phyloP scores from a whole-genome alignment of 2,797 vertebrate genomes.

The Acipenser ruthenus region DNA sequence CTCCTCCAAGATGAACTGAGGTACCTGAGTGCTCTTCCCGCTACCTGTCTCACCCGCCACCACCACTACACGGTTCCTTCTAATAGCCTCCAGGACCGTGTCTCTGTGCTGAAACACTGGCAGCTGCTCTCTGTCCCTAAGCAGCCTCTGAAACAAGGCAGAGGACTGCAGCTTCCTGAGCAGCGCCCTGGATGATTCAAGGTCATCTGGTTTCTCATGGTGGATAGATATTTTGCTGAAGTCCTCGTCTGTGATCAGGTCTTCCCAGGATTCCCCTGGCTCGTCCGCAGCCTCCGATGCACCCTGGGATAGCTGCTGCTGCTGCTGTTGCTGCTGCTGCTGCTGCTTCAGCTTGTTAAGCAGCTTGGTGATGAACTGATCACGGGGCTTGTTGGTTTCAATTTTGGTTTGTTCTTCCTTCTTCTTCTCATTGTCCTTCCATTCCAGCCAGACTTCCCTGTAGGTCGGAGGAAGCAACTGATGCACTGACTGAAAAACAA shows the following conservation, averaged over 20 bases:
- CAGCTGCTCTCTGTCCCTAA: conserved; percentile 74
- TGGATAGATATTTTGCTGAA: conserved; percentile 36
- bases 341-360: conserved; percentile 80
- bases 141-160: conserved; percentile 61
- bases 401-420: conserved; percentile 76
- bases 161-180: conserved; percentile 66
- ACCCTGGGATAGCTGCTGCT: conserved; percentile 30
- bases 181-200: conserved; percentile 63
- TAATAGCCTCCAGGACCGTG: conserved; percentile 70
- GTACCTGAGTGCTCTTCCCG: conserved; percentile 96
- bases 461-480: conserved; percentile 91
- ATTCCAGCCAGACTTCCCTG: conserved; percentile 90
- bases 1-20: conserved; percentile 88
- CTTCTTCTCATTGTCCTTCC: conserved; percentile 84
- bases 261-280: conserved; percentile 87
- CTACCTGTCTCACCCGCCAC: conserved; percentile 95
- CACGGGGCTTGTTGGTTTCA: conserved; percentile 86
- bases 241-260: conserved; percentile 69
- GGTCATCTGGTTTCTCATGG: conserved; percentile 2
- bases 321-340: conserved; percentile 48
- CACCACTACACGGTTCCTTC: conserved; percentile 81
- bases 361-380: conserved; percentile 86
- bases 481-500: conserved; percentile 75
- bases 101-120: conserved; percentile 81
- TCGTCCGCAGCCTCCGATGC: conserved; percentile 46